These are phyloP conservation scores for Platynereis dumerilii DNA, from an alignment of 2,888 invertebrate genomes.

Conservation along the genomic window DNA sequence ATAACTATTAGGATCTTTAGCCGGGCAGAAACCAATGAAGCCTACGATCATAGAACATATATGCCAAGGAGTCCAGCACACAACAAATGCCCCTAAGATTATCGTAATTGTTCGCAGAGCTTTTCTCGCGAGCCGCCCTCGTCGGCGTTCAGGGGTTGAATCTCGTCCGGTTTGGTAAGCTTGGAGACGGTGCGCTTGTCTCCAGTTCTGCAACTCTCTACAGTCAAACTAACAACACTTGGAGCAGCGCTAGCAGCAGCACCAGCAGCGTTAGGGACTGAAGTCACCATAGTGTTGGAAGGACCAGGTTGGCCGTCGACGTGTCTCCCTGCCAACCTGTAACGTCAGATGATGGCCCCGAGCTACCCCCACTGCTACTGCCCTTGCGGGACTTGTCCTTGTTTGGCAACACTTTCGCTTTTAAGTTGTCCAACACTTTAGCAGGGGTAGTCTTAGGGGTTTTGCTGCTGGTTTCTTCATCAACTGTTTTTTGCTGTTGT, in stretches of 20 bases:
- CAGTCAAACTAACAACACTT: not conserved
- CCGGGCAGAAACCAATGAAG: slow-evolving; percentile 74
- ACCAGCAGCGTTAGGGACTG: not conserved
- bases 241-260: too few relatives aligned
- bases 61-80: slow-evolving; percentile 99
- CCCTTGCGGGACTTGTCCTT: not conserved
- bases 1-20: not conserved
- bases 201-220: slow-evolving; percentile 61
- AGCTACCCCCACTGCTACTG: not conserved
- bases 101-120: slow-evolving; percentile 98
- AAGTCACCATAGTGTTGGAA: slow-evolving; percentile 1
- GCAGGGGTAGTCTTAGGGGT: not conserved
- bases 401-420: not conserved
- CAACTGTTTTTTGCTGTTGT: not conserved
- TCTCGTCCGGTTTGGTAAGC: slow-evolving; percentile 38
- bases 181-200: slow-evolving; percentile 63
- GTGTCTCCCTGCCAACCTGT: too few relatives aligned
- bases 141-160: slow-evolving; percentile 31
- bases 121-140: slow-evolving; percentile 73
- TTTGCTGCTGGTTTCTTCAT: slow-evolving; percentile 1
- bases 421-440: not conserved
- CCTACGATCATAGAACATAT: slow-evolving; percentile 94
- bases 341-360: not conserved
- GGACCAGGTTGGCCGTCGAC: not conserved
- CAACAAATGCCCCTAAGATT: slow-evolving; percentile 94